Percentiles rank a stretch among this genome's conserved stretches.
phyloP scores from a whole-genome alignment of 2,797 vertebrate species.

The Jordanella pulchra region DNA sequence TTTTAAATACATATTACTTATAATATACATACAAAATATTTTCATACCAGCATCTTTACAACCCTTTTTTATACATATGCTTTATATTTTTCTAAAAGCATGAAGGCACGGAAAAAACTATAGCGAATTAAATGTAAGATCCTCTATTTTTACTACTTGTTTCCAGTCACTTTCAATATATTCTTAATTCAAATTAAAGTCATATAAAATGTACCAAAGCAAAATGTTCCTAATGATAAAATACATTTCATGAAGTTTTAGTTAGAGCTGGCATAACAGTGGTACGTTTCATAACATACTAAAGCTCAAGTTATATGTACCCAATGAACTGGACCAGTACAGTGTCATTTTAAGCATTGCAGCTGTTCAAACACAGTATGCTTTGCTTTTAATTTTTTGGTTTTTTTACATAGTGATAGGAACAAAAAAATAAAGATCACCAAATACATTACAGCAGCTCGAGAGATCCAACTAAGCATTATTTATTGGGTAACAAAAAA shows the following conservation, averaged over 20 bases:
- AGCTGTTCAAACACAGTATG: background rate
- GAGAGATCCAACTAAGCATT: background rate
- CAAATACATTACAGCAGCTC: background rate
- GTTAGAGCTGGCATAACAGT: background rate
- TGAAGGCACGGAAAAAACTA: too few species aligned
- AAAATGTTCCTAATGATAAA: background rate
- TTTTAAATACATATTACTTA: background rate
- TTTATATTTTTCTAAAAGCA: slow-evolving; percentile 15
- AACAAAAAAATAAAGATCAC: background rate
- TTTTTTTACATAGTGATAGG: slow-evolving; percentile 3
- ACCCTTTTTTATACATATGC: background rate
- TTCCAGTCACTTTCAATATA: too few species aligned
- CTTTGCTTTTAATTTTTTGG: slow-evolving; percentile 8
- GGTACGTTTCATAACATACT: background rate
- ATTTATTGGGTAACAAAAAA: slow-evolving; percentile 4
- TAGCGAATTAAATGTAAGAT: too few species aligned
- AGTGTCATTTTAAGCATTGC: slow-evolving; percentile 1
- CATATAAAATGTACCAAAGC: slow-evolving; percentile 12
- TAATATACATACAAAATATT: background rate
- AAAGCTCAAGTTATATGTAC: background rate
- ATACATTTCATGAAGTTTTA: background rate
- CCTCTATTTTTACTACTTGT: too few species aligned
- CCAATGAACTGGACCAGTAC: background rate
- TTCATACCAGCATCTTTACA: background rate
- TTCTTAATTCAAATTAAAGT: too few species aligned